Evolutionary conservation across 2,797 vertebrate genomes (phyloP), one percentile per base, ranked within the genome.

Genomic region (Chanos chanos): DNA sequence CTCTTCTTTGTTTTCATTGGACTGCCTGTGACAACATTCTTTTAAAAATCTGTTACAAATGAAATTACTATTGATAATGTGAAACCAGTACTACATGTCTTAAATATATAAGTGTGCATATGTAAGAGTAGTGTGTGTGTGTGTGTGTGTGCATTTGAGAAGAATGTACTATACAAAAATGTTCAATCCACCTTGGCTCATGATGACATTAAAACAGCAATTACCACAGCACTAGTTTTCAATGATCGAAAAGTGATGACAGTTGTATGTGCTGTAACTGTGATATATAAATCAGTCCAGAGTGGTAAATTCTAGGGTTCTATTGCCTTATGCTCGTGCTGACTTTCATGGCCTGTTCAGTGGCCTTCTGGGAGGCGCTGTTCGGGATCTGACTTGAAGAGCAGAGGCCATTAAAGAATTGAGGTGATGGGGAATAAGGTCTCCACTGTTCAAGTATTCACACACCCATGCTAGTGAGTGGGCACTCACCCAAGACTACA

Each of bases 1-100:
- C 88, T 73, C 85, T 81, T 72, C 79, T 65, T 83, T 93, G 87
- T 91, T 93, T 94, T 87, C 84, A 82, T 90, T 92, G 89, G 90
- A 92, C 81, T 74, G 75, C 87, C 85, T 81, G 83, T 83, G 86
- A 92, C 88, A 86, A 87, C 79, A 77, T 65, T 76, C 71, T 82
- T 73, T 80, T 74, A 66, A 73, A 77, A 64, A 10, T 40, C 61
- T 61, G 44, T 78, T 86, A 71, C 68, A 81, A 83, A 86, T 79
- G 74, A 79, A 72, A 76, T 73, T 59, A 76, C 39, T 76, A 75
- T 77, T 81, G 69, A 86, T 82, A 84, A 86, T 77, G 74, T 68
- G 77, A 77, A 74, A 73, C 58, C 78, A 68, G 13, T 60, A 73
- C 79, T 47, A 15, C 22, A n/a, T 31, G 19, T 16, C 49, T 54